Evolutionary conservation across 2,888 invertebrate species (phyloP), one percentile per base, ranked within the genome.

Genomic region (Mythimna ferrago): DNA sequence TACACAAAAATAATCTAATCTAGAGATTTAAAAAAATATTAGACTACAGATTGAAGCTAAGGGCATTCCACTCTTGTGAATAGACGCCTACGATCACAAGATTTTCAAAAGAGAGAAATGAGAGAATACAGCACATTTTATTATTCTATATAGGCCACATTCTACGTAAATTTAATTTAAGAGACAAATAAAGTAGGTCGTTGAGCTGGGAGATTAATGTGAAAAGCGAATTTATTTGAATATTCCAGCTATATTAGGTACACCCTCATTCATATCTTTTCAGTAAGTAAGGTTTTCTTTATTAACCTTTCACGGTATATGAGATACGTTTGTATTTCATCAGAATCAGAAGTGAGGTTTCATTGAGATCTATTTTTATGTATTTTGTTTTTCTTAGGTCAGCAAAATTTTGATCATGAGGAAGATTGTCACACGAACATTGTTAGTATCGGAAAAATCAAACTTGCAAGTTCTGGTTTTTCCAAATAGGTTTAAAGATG

Each of bases 151-250:
- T 60, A 54, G n/a, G 44, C 32, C 9, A 26, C 16, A 60, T 69
- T 69, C n/a, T 48, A 44, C 26, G 41, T 53, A 53, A 60, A 73
- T 68, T 21, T 53, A 78, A 70, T 74, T 48, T 38, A 44, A 70
- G 53, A 60, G 38, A 26, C 71, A 26, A 68, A 63, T 41, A 53
- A 74, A 78, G 56, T 75, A 60, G 78, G 51, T 58, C 73, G 41
- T 44, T 53, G 68, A 35, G 32, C 51, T 21, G 48, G 21, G 67
- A 76, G 16, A 51, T 76, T 19, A 38, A 19, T 73, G 16, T 44
- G 6, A 26, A 58, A 58, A 7, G 21, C 19, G 32, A 41, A 67
- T 73, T 78, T 78, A 54, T 70, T 69, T 38, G 6, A 74, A 58
- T 71, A 32, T 51, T 58, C 38, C 26, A n/a, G n/a, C 14, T 48